Percentiles rank a stretch among this genome's conserved stretches.
Conservation (phyloP, 2,797 vertebrate species). For the Sphenodon punctatus region DNA sequence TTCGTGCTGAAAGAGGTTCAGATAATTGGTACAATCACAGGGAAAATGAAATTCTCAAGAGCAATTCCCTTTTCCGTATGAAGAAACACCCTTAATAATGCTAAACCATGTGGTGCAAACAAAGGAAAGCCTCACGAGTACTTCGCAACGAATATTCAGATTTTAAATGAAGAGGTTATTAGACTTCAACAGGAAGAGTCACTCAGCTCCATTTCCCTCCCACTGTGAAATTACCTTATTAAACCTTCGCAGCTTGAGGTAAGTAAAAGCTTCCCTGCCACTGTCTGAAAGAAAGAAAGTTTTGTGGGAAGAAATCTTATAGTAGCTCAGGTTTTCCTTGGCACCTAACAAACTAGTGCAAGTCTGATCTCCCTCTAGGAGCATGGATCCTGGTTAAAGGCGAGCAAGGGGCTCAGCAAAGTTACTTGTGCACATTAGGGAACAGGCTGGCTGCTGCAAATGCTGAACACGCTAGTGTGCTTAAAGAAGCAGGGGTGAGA, state of each 20-base stretch:
- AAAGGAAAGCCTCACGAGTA: slow-evolving; percentile 9
- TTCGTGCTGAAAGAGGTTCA: background rate
- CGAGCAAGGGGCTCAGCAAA: background rate
- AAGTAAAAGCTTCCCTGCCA: slow-evolving; percentile 53
- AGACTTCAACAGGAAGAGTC: slow-evolving; percentile 44
- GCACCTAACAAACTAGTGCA: too few species aligned
- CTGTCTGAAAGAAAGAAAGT: slow-evolving; percentile 4
- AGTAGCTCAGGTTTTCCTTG: too few species aligned
- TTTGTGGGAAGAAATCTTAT: background rate
- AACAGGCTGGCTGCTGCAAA: background rate
- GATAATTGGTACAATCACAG: background rate
- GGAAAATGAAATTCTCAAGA: slow-evolving; percentile 9
- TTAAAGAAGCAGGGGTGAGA: too few species aligned
- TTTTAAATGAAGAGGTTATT: slow-evolving; percentile 62
- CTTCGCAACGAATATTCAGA: slow-evolving; percentile 30
- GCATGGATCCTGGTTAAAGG: slow-evolving; percentile 2
- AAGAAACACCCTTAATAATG: background rate
- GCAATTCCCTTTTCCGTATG: slow-evolving; percentile 6
- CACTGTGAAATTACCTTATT: slow-evolving; percentile 57
- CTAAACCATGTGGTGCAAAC: slow-evolving; percentile 34
- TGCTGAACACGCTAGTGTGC: too few species aligned
- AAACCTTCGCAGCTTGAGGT: slow-evolving; percentile 62
- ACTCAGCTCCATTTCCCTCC: slow-evolving; percentile 53
- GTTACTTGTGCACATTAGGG: background rate
- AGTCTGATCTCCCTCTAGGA: slow-evolving; percentile 10